phyloP scores from a whole-genome alignment of 2,113 vertebrate species.

The Pseudois nayaur region DNA sequence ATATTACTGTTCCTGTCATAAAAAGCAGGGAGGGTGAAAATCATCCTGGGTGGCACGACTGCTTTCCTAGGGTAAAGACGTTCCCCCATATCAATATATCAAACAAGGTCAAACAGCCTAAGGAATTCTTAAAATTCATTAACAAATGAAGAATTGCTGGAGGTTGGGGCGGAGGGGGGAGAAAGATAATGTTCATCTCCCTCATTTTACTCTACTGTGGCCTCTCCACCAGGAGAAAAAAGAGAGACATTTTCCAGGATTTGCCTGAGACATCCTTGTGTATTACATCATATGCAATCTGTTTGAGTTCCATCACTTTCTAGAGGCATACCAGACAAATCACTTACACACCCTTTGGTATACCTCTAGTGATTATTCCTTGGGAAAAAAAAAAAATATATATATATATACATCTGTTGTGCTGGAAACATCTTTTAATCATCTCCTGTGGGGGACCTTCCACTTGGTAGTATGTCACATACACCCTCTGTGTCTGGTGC shows the following conservation, averaged over 20 bases:
- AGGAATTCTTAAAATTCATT: neutral
- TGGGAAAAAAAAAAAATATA: neutral
- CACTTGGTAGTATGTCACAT: neutral
- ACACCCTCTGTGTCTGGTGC: neutral
- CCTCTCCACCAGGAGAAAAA: neutral
- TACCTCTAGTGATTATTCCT: neutral
- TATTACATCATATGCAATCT: neutral
- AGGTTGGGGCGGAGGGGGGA: rapidly evolving
- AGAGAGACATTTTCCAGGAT: neutral
- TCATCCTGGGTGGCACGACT: rapidly evolving
- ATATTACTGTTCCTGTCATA: neutral
- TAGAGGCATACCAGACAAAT: conserved; percentile 30
- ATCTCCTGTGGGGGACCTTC: neutral
- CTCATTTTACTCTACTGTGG: neutral
- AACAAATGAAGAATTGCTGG: neutral
- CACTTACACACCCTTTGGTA: neutral
- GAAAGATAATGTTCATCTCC: neutral
- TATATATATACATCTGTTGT: neutral
- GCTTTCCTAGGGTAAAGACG: neutral
- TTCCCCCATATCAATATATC: neutral
- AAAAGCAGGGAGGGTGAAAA: neutral
- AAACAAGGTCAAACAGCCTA: neutral
- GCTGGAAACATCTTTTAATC: neutral
- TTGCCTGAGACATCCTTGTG: neutral
- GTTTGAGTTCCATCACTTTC: neutral